phyloP scores from a whole-genome alignment of 2,113 vertebrate species.

The Paramisgurnus dabryanus region DNA sequence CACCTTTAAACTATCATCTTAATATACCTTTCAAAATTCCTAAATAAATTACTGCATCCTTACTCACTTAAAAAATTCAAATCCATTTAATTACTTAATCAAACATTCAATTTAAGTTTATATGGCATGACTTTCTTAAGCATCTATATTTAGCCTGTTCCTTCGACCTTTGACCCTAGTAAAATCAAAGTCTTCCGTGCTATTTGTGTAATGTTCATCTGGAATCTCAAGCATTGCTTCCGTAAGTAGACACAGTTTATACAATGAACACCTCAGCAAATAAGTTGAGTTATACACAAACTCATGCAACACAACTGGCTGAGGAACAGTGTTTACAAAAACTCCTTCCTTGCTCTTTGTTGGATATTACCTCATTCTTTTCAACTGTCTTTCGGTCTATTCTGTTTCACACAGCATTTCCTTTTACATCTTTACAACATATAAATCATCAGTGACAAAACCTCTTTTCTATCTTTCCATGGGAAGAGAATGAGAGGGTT shows the following conservation, averaged over 20 bases:
- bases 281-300: conserved; percentile 21
- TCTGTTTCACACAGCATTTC: neutral
- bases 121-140: neutral
- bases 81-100: neutral
- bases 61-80: neutral
- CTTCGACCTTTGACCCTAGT: conserved; percentile 18
- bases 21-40: too few species aligned
- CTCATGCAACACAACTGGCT: conserved; percentile 11
- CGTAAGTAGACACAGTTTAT: conserved; percentile 24
- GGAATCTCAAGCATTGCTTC: conserved; percentile 18
- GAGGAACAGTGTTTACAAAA: conserved; percentile 22
- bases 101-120: neutral
- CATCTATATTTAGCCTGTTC: neutral
- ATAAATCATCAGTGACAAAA: conserved; percentile 33
- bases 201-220: conserved; percentile 35
- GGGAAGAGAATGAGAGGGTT: neutral
- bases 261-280: conserved; percentile 31
- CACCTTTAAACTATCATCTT: too few species aligned
- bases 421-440: conserved; percentile 13
- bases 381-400: neutral
- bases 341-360: conserved; percentile 29
- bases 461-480: conserved; percentile 12
- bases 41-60: neutral
- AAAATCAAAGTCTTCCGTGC: conserved; percentile 5
- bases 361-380: neutral